These are phyloP conservation scores for Parnassius glacialis DNA, from an alignment of 2,888 invertebrate species.

Conservation along the genomic window DNA sequence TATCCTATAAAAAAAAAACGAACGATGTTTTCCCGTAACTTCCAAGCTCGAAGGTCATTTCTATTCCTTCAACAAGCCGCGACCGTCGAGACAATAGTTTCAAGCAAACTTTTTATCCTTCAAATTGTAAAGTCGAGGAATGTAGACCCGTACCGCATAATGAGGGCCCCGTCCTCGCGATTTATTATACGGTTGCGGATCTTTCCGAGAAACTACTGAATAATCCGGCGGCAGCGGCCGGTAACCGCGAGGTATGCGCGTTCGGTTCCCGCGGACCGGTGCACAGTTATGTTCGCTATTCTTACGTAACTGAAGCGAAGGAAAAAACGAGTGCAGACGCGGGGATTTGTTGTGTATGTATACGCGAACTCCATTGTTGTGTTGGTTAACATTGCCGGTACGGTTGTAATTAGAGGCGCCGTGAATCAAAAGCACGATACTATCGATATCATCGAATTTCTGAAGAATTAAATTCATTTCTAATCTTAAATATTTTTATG, in stretches of 20 bases:
- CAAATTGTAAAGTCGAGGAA: conserved; percentile 64
- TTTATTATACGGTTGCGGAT: conserved; percentile 61
- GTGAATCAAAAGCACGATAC: background rate
- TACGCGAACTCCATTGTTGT: conserved; percentile 9
- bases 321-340: conserved; percentile 37
- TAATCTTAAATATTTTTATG: too few species aligned
- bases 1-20: too few species aligned
- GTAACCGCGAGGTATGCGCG: conserved; percentile 55
- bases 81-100: conserved; percentile 59
- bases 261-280: conserved; percentile 49
- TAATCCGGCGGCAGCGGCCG: conserved; percentile 56
- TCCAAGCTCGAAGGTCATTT: conserved; percentile 32
- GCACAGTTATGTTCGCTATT: conserved; percentile 75
- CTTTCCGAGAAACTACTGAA: conserved; percentile 72
- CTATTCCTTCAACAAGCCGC: conserved; percentile 30
- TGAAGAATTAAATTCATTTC: background rate
- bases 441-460: conserved; percentile 9
- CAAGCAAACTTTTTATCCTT: conserved; percentile 58
- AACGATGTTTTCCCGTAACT: background rate
- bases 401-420: conserved; percentile 4
- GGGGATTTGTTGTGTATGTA: conserved; percentile 13
- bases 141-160: conserved; percentile 76
- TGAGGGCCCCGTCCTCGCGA: conserved; percentile 53
- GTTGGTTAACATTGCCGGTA: conserved; percentile 1
- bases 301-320: conserved; percentile 59